Evolutionary conservation across 2,888 invertebrate genomes (phyloP).

Genomic region (Hemaris fuciformis): DNA sequence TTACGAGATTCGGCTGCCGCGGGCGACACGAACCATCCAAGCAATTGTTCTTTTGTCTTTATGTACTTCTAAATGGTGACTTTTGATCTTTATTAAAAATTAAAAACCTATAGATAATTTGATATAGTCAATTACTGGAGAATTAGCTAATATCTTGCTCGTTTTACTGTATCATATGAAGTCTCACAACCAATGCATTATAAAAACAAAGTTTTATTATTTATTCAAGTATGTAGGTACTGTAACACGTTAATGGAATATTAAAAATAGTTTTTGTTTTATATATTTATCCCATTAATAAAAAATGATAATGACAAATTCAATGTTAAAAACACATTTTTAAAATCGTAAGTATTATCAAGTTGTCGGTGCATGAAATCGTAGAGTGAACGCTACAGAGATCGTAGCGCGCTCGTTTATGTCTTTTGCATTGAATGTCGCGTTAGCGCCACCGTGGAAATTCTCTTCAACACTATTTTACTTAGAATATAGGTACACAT

Average conservation of each 20-base stretch:
- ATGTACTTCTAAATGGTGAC: neutral
- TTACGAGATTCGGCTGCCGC: neutral
- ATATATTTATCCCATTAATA: neutral
- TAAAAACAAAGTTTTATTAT: too few species aligned
- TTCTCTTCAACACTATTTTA: neutral
- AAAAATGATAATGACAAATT: neutral
- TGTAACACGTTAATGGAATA: too few species aligned
- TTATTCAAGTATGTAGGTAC: too few species aligned
- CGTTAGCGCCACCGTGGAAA: neutral
- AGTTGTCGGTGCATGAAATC: conserved; percentile 11
- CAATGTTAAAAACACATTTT: neutral
- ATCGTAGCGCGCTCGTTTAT: conserved; percentile 28
- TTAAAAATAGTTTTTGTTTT: too few species aligned
- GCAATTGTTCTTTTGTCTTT: neutral
- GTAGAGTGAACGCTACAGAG: conserved; percentile 8
- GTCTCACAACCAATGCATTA: too few species aligned
- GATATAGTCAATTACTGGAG: too few species aligned
- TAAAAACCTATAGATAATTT: too few species aligned
- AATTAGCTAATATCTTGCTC: too few species aligned
- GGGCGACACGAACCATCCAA: neutral
- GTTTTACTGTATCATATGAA: too few species aligned
- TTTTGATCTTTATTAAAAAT: too few species aligned
- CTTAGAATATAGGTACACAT: neutral
- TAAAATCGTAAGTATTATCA: neutral
- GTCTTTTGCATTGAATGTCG: conserved; percentile 32